Conservation (phyloP, 2,113 vertebrate genomes). For the Origma solitaria region DNA sequence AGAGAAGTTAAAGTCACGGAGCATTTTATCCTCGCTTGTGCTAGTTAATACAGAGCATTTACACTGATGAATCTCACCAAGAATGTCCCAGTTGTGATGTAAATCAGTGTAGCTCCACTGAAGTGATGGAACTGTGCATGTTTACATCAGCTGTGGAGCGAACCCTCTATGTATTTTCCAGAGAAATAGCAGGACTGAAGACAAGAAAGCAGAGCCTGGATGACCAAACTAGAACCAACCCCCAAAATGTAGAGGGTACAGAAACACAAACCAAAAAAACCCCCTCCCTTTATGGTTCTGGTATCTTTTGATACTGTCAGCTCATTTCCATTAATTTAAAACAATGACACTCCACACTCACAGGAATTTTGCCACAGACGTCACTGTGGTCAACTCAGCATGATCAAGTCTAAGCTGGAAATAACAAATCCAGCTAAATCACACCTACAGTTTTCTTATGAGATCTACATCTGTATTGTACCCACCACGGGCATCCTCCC, state of each 20-base stretch:
- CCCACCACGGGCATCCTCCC: background rate
- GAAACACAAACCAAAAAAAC: background rate
- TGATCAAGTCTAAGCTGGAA: background rate
- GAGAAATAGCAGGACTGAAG: background rate
- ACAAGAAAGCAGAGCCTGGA: background rate
- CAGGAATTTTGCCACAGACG: background rate
- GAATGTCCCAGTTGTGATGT: background rate
- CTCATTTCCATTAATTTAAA: background rate
- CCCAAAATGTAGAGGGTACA: background rate
- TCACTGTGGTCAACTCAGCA: background rate
- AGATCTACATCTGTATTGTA: background rate
- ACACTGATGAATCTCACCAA: background rate
- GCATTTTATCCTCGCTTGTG: background rate
- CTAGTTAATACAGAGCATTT: background rate
- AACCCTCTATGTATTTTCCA: background rate
- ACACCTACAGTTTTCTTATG: background rate
- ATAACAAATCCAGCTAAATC: background rate
- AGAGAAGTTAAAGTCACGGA: background rate
- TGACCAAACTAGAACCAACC: background rate
- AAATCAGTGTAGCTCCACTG: background rate
- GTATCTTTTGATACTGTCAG: background rate
- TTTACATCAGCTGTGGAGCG: background rate
- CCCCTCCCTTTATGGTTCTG: background rate
- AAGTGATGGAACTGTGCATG: background rate
- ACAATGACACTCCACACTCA: rapidly evolving